These are phyloP conservation scores for Argyrosomus regius DNA, from an alignment of 2,797 vertebrate species.

Conservation along the genomic window DNA sequence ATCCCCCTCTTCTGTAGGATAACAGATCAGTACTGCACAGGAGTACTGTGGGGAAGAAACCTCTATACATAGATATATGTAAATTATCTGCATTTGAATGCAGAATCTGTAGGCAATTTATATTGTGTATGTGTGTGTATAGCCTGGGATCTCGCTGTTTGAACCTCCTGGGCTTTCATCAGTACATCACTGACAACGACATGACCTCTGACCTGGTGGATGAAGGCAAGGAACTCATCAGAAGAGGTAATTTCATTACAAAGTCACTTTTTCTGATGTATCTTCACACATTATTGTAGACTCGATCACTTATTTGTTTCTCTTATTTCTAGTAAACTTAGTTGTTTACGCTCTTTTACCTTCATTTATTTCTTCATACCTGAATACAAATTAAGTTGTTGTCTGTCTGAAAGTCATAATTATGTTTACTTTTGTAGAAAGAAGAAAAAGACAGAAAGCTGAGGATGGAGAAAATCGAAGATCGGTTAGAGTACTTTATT, in stretches of 20 bases:
- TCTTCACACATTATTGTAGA: not conserved
- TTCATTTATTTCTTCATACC: not conserved
- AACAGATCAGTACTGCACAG: not conserved
- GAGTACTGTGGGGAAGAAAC: not conserved
- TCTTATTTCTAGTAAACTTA: not conserved
- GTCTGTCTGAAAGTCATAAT: not conserved
- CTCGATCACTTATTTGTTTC: not conserved
- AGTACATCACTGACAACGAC: slow-evolving; percentile 93
- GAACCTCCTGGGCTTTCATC: slow-evolving; percentile 95
- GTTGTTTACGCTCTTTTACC: not conserved
- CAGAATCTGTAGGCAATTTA: not conserved
- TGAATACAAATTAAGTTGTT: not conserved
- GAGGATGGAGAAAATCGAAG: slow-evolving; percentile 90
- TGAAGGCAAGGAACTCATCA: slow-evolving; percentile 93
- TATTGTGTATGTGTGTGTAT: slow-evolving; percentile 51
- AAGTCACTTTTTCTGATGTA: not conserved
- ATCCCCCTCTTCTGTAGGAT: not conserved
- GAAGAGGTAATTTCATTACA: slow-evolving; percentile 85
- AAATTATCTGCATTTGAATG: no score
- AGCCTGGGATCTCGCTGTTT: slow-evolving; percentile 96
- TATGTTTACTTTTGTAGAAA: slow-evolving; percentile 85
- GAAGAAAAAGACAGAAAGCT: slow-evolving; percentile 91
- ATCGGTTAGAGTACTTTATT: slow-evolving; percentile 79
- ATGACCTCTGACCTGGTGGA: slow-evolving; percentile 94
- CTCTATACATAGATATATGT: no score